Evolutionary conservation across 2,888 invertebrate genomes (phyloP), one percentile per base, ranked within the genome.

Genomic region (Thecophora atra): DNA sequence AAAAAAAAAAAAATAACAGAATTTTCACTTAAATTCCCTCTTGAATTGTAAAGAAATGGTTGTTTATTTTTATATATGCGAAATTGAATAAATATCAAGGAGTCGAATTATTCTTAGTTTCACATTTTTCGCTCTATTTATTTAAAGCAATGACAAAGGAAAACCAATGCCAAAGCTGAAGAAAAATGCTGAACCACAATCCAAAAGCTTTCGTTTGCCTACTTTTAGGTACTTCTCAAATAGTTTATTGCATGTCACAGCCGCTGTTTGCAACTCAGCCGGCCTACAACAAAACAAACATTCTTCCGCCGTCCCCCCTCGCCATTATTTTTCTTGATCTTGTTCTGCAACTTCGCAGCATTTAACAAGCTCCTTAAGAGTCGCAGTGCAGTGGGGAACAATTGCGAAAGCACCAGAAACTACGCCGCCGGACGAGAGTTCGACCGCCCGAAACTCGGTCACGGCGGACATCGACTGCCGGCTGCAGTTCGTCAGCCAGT

Each of bases 361-460:
- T 68, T 56, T 68, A 68, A 68, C 37, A 47, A 47, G 26, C 69
- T 60, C 47, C 69, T 69, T 69, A 17, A 67, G 52, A 51, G 60
- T 60, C 69, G 30, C 60, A 26, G 13, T 60, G n/a, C 47, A 51
- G 26, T 24, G 11, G 6, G 60, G n/a, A 70, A 52, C 42, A 70
- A 70, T 37, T 51, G 30, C 51, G 19, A 8, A 8, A 56, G 44
- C 52, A 54, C 70, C 21, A 60, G 54, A 66, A 68, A 68, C 66
- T 54, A 72, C 52, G 63, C 26, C 30, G 37, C 51, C 58, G 28
- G 24, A 28, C 77, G 79, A 79, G 77, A 69, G 52, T 37, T 72
- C 68, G 37, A 68, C 52, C 51, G 24, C 64, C 56, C 52, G 37
- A 63, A 70, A 70, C 63, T 62, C 70, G 63, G 62, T 70, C 51